Conservation (phyloP, 2,113 vertebrate species). For the Tragelaphus imberbis region DNA sequence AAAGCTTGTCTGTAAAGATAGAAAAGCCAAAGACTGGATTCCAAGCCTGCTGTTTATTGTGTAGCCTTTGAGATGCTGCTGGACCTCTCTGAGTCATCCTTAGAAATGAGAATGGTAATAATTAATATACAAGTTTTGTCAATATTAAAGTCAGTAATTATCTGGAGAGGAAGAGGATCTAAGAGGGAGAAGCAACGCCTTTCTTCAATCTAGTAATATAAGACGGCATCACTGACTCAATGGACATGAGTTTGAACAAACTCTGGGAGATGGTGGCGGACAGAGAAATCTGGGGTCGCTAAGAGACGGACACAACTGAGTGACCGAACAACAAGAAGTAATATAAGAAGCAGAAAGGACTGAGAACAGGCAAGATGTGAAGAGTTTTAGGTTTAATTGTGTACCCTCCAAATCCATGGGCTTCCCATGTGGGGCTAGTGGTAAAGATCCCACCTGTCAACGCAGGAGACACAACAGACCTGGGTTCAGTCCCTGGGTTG, state of each 20-base stretch:
- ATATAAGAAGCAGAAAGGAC: neutral
- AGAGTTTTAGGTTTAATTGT: neutral
- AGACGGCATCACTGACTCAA: neutral
- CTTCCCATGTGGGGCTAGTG: neutral
- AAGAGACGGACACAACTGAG: neutral
- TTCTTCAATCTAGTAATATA: neutral
- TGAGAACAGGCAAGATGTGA: neutral
- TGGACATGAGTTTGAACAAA: neutral
- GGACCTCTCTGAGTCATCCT: neutral
- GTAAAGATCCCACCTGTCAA: neutral
- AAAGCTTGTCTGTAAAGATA: neutral
- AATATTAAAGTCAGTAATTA: neutral
- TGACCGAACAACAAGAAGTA: neutral
- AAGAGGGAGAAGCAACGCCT: neutral
- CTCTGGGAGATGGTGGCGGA: neutral
- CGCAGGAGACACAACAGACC: neutral
- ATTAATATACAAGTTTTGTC: neutral
- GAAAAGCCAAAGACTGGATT: neutral
- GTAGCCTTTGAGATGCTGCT: neutral
- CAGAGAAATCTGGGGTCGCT: neutral
- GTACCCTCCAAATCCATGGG: neutral
- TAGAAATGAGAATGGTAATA: neutral
- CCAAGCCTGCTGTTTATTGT: neutral
- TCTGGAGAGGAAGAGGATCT: neutral
- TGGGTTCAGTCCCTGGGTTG: neutral